These are phyloP conservation scores for Lophotriccus pileatus DNA, from an alignment of 2,797 vertebrate genomes.

Conservation along the genomic window DNA sequence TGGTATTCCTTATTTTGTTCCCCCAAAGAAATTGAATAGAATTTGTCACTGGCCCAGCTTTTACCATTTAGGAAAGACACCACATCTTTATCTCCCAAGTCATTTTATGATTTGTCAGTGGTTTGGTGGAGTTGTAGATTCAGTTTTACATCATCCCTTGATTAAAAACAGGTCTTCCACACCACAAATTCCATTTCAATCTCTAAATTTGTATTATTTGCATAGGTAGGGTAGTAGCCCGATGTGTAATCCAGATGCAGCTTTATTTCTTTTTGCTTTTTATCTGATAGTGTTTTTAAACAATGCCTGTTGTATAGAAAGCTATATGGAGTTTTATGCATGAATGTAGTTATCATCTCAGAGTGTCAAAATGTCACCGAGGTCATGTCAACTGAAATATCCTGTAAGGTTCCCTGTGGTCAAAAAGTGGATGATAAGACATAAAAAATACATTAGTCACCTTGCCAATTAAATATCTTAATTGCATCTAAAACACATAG, in stretches of 20 bases:
- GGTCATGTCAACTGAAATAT: background rate
- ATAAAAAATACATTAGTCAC: background rate
- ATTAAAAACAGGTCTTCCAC: background rate
- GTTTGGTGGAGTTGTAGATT: background rate
- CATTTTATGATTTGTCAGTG: background rate
- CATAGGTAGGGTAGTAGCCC: background rate
- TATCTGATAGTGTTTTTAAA: background rate
- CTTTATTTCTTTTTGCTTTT: background rate
- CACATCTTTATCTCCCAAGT: background rate
- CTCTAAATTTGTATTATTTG: background rate
- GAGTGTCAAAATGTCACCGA: background rate
- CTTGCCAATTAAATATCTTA: conserved; percentile 21
- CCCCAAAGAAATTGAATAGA: background rate
- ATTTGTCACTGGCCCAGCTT: background rate
- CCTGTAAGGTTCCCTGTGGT: background rate
- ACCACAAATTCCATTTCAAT: background rate
- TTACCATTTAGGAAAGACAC: background rate
- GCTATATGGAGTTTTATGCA: background rate
- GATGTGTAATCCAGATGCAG: background rate
- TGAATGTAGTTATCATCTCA: background rate
- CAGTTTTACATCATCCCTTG: background rate
- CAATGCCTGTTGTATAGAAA: background rate
- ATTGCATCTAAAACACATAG: background rate
- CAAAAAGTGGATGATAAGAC: conserved; percentile 7
- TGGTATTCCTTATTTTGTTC: background rate